Evolutionary conservation across 1,140 invertebrate genomes (phyloP).

Genomic region (Atta texana): DNA sequence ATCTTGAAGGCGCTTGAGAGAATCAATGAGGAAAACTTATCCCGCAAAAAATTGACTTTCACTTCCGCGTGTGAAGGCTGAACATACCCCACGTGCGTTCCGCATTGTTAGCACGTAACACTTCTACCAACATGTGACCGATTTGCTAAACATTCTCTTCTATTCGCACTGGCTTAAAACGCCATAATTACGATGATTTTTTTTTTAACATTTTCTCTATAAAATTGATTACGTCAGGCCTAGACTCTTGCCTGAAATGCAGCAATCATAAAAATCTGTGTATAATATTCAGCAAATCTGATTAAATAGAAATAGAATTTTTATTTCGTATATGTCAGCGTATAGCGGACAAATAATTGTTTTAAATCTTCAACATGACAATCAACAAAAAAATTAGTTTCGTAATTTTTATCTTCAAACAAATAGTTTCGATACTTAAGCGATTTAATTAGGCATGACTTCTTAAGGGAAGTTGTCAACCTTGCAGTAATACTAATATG

Average conservation of each 20-base stretch:
- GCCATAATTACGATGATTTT: neutral
- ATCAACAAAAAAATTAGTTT: neutral
- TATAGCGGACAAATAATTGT: neutral
- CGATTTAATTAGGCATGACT: neutral
- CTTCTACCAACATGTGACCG: slow-evolving; percentile 19
- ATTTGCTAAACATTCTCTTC: slow-evolving; percentile 30
- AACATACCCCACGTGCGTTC: slow-evolving; percentile 62
- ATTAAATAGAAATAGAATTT: no score
- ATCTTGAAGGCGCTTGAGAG: slow-evolving; percentile 38
- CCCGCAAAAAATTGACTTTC: slow-evolving; percentile 76
- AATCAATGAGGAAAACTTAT: slow-evolving; percentile 77
- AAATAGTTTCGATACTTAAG: slow-evolving; percentile 7
- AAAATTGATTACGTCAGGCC: neutral
- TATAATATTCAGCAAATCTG: neutral
- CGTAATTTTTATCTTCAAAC: neutral
- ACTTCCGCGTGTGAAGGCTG: slow-evolving; percentile 78
- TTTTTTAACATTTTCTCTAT: neutral
- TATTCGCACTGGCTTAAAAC: neutral
- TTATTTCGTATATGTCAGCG: neutral
- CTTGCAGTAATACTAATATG: slow-evolving; percentile 32
- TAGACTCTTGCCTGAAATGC: neutral
- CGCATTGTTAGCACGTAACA: slow-evolving; percentile 55
- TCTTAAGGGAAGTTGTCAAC: neutral
- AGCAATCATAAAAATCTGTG: neutral
- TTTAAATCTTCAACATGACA: neutral